These are phyloP conservation scores for Apis mellifera DNA, from an alignment of 1,140 invertebrate genomes.

Conservation along the genomic window DNA sequence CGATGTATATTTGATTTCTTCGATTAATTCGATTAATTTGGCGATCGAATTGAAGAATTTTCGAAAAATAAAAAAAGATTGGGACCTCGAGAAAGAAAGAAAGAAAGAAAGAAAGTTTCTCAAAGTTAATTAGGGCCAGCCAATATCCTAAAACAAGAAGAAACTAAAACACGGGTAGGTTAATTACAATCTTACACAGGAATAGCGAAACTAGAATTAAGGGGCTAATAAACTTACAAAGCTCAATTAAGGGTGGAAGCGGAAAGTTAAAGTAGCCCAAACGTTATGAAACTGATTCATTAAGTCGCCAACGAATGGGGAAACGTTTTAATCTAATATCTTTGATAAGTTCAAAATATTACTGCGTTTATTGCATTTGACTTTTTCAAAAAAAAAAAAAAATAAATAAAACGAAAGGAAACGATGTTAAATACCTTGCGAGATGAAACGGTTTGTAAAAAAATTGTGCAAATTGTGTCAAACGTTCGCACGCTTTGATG, in stretches of 20 bases:
- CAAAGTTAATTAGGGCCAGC: not conserved
- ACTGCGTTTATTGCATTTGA: not conserved
- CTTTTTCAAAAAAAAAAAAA: not conserved
- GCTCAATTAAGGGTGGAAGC: not conserved
- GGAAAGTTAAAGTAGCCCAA: conserved; percentile 4
- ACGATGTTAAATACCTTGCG: too few relatives aligned
- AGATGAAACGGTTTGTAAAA: too few relatives aligned
- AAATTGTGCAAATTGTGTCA: too few relatives aligned
- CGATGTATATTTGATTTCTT: too few relatives aligned
- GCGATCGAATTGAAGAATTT: too few relatives aligned
- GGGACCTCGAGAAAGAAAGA: too few relatives aligned
- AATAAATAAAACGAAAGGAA: not conserved
- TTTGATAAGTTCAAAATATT: not conserved
- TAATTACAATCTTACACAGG: conserved; percentile 10
- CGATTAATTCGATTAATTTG: too few relatives aligned
- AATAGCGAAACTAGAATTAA: not conserved
- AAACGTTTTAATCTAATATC: not conserved
- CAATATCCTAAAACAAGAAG: not conserved
- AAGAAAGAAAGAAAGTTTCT: not conserved
- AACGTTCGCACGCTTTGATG: too few relatives aligned
- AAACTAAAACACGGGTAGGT: not conserved
- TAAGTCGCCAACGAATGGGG: not conserved
- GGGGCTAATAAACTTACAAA: conserved; percentile 9
- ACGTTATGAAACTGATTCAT: not conserved
- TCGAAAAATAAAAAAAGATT: too few relatives aligned